Conservation (phyloP, 2,888 invertebrate species). For the Stratiomys singularior region DNA sequence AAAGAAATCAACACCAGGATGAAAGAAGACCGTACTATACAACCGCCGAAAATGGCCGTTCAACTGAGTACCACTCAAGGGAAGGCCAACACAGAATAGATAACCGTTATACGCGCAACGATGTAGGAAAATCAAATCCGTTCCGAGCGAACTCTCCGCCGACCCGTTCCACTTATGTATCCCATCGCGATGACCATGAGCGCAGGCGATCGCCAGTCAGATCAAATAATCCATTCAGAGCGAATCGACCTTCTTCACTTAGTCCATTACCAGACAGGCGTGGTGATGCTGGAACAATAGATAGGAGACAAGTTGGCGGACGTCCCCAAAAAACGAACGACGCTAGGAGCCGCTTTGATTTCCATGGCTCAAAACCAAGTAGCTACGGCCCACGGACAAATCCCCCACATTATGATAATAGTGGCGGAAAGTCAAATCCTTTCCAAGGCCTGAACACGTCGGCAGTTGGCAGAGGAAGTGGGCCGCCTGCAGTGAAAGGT, state of each 20-base stretch:
- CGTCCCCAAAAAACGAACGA: neutral
- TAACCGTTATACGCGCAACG: neutral
- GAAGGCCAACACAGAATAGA: neutral
- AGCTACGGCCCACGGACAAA: neutral
- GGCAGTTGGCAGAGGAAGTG: neutral
- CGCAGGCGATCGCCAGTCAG: neutral
- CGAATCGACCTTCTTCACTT: neutral
- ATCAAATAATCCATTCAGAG: conserved; percentile 26
- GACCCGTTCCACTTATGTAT: neutral
- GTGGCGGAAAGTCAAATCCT: conserved; percentile 14
- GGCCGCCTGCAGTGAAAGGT: neutral
- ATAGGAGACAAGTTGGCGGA: neutral
- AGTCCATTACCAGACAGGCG: conserved; percentile 31
- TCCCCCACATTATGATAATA: neutral
- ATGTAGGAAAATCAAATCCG: conserved; percentile 13
- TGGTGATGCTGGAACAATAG: neutral
- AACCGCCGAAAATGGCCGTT: conserved; percentile 1
- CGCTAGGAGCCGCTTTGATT: neutral
- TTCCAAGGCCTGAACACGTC: neutral
- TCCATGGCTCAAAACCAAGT: neutral
- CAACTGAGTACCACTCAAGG: neutral
- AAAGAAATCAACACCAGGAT: conserved; percentile 5
- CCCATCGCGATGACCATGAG: neutral
- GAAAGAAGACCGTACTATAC: neutral
- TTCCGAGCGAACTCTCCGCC: conserved; percentile 23